Evolutionary conservation across 2,888 invertebrate species (phyloP), one percentile per base, ranked within the genome.

Genomic region (Xylocampa areola): DNA sequence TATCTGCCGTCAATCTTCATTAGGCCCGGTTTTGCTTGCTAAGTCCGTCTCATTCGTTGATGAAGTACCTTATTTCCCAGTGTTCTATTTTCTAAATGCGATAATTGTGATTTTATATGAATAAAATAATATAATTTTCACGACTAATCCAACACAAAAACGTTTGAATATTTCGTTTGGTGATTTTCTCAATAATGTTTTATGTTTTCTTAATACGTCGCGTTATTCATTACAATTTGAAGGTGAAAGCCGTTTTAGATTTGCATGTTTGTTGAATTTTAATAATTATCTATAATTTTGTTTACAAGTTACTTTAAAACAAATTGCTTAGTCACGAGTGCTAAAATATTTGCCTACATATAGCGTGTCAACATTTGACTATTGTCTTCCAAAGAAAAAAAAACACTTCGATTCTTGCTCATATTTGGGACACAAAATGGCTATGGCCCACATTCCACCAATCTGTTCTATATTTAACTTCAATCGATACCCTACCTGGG

Each of bases 391-490:
- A 21, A 21, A 21, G 5, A 21, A 21, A 21, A 21, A 5, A 41
- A 45, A 27, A 25, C 65, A 51, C 17, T 47, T 44, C 45, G n/a
- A 27, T 51, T 43, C 25, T 23, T 47, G 14, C 8, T 40, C 30
- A 54, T 52, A 59, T 71, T 71, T 49, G 33, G 52, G 51, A 27
- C 41, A 32, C 48, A 36, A 40, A 37, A 41, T 48, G 36, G 21
- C 36, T 30, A 21, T 47, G 58, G 50, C 68, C 59, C 23, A 63
- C 33, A 71, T 58, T 37, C 27, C 39, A 10, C 21, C 27, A 43
- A 50, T 50, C 58, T 40, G 68, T 58, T 58, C 68, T 71, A 71
- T 54, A 51, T 68, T 59, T 63, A 51, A 40, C 63, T 27, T 32
- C 16, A 53, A 68, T 69, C 72, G 50, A 71, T 71, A 71, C 23